Evolutionary conservation across 2,113 vertebrate species (phyloP).

Genomic region (Chunga burmeisteri): DNA sequence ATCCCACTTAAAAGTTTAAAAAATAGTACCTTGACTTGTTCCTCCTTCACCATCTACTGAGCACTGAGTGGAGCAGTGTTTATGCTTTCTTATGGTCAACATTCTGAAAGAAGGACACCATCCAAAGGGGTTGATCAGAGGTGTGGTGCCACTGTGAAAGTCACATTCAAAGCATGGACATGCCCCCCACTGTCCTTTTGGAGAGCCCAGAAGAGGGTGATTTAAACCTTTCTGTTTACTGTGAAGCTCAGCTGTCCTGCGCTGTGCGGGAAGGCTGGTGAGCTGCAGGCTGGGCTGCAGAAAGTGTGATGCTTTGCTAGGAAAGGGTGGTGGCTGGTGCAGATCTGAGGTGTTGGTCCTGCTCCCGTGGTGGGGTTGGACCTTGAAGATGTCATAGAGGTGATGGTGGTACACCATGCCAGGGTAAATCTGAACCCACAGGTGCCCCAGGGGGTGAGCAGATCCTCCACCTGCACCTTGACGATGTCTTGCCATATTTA

Average conservation of each 20-base stretch:
- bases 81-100: neutral
- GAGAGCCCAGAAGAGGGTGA: neutral
- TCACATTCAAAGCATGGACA: neutral
- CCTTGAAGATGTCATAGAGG: neutral
- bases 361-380: neutral
- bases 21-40: neutral
- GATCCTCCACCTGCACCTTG: neutral
- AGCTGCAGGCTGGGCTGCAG: neutral
- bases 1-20: neutral
- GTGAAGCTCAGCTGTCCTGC: neutral
- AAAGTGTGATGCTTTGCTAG: neutral
- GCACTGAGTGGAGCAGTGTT: neutral
- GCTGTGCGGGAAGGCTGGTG: fast-evolving
- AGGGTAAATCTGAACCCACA: neutral
- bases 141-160: neutral
- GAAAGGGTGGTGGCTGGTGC: neutral
- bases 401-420: neutral
- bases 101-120: neutral
- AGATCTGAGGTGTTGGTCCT: neutral
- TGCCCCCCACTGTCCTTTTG: neutral
- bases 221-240: neutral
- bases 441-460: neutral
- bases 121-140: neutral
- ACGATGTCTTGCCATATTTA: neutral
- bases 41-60: neutral